Evolutionary conservation across 2,797 vertebrate species (phyloP).

Genomic region (Acanthurus tractus): DNA sequence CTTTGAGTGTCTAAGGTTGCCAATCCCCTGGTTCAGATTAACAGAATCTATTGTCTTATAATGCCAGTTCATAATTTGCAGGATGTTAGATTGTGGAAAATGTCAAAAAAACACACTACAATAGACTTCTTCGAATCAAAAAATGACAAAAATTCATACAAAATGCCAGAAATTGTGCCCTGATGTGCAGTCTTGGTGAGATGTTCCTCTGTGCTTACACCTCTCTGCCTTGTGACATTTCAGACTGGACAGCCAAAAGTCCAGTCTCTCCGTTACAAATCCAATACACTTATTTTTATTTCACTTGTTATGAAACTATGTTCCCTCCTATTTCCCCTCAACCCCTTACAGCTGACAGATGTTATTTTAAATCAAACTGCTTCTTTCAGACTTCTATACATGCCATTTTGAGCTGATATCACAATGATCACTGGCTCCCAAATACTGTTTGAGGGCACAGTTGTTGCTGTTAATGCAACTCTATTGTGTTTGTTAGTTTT

Average conservation of each 20-base stretch:
- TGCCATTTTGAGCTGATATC: constrained; percentile 2
- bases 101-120: too few species aligned
- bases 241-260: constrained; percentile 26
- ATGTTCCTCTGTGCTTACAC: not conserved
- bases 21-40: too few species aligned
- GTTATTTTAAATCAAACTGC: constrained; percentile 47
- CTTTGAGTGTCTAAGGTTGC: too few species aligned
- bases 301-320: constrained; percentile 49
- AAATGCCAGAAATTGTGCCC: too few species aligned
- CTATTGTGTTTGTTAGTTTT: not conserved
- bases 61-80: too few species aligned
- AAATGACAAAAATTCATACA: too few species aligned
- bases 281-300: constrained; percentile 44
- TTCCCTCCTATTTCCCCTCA: constrained; percentile 19
- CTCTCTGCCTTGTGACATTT: constrained; percentile 14
- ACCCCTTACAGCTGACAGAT: constrained; percentile 54
- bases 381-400: constrained; percentile 35
- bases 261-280: constrained; percentile 42
- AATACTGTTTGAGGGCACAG: not conserved
- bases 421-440: not conserved
- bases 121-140: too few species aligned
- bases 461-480: not conserved
- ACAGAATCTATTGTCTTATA: too few species aligned
- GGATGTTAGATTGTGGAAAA: too few species aligned
- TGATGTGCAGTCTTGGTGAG: not conserved